These are phyloP conservation scores for Noctua comes DNA, from an alignment of 2,888 invertebrate species.

Conservation along the genomic window DNA sequence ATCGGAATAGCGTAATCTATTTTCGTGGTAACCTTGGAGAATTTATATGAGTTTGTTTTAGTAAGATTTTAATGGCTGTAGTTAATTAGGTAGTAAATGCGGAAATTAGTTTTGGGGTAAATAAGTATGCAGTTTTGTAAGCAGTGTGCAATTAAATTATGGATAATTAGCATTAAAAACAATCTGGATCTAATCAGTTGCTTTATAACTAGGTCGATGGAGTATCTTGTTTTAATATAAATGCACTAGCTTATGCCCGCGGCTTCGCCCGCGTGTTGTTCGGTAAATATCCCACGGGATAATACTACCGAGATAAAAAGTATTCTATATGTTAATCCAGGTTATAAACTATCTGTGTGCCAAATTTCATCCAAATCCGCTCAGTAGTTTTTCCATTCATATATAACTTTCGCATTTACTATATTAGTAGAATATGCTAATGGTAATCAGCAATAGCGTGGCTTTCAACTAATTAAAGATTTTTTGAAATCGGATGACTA, in stretches of 20 bases:
- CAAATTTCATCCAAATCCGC: too few relatives aligned
- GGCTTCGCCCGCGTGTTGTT: too few relatives aligned
- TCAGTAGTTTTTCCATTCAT: too few relatives aligned
- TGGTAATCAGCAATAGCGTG: neutral
- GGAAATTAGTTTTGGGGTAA: conserved; percentile 7
- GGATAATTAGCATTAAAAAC: neutral
- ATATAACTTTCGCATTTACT: too few relatives aligned
- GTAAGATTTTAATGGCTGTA: conserved; percentile 24
- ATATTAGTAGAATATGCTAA: neutral
- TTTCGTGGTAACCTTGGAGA: conserved; percentile 27
- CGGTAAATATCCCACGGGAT: too few relatives aligned
- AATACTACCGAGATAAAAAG: too few relatives aligned
- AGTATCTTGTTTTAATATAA: neutral
- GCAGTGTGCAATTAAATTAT: neutral
- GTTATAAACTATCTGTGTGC: too few relatives aligned
- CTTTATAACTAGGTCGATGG: neutral
- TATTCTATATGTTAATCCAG: too few relatives aligned
- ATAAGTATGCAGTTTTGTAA: conserved; percentile 4
- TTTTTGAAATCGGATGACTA: neutral
- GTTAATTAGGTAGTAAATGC: conserved; percentile 22
- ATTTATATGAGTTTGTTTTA: conserved; percentile 16
- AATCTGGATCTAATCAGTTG: neutral
- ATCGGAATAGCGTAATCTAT: conserved; percentile 27
- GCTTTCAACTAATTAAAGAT: neutral
- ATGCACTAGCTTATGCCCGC: neutral